phyloP scores from a whole-genome alignment of 2,888 invertebrate species.

The Drosophila maculinotata region DNA sequence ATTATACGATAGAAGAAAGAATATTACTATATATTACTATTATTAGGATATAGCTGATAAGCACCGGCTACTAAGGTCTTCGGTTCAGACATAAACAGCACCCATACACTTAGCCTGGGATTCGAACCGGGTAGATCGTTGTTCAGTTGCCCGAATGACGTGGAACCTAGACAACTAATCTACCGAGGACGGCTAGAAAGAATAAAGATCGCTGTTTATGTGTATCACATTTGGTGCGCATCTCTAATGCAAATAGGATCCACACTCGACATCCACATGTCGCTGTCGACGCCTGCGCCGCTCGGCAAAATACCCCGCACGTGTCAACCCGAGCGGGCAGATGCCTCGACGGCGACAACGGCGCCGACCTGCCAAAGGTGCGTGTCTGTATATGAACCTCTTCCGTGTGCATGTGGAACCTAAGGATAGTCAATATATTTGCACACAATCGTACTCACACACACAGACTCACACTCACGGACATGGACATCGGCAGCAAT shows the following conservation, averaged over 20 bases:
- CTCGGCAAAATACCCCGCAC: constrained; percentile 15
- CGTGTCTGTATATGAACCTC: constrained; percentile 16
- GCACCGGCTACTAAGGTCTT: no score
- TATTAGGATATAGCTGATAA: no score
- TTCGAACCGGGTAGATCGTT: no score
- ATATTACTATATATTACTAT: no score
- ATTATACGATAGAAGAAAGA: no score
- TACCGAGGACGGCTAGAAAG: no score
- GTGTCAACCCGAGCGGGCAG: constrained; percentile 2
- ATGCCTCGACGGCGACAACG: constrained; percentile 16
- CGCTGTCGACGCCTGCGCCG: constrained; percentile 48
- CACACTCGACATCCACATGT: constrained; percentile 44
- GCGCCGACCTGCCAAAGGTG: constrained; percentile 47
- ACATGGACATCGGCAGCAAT: no score
- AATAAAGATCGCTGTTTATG: no score
- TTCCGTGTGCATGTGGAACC: constrained; percentile 54
- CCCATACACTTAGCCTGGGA: no score
- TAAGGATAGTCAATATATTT: constrained; percentile 26
- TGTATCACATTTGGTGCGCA: constrained; percentile 30
- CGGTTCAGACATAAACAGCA: no score
- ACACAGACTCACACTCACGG: constrained; percentile 2
- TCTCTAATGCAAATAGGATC: constrained; percentile 37
- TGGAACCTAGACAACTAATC: no score
- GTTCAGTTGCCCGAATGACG: no score
- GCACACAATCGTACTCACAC: constrained; percentile 7